Percentiles rank a stretch among this genome's conserved stretches.
Conservation (phyloP, 2,888 invertebrate genomes). For the Tricholauxania praeusta region DNA sequence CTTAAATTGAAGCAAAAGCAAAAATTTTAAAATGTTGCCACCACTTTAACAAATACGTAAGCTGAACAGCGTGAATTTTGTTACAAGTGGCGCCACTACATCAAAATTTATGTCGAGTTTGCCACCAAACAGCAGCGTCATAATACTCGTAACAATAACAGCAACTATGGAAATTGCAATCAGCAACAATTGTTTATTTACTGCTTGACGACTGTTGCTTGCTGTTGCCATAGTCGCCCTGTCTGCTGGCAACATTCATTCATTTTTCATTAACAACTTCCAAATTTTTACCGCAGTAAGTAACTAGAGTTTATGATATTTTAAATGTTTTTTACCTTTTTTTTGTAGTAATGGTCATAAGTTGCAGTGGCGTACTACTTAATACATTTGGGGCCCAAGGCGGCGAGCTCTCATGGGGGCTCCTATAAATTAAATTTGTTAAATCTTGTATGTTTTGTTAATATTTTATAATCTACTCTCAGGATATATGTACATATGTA, state of each 20-base stretch:
- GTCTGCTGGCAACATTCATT: background rate
- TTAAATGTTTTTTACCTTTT: too few relatives aligned
- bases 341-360: too few relatives aligned
- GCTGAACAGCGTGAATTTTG: background rate
- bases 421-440: too few relatives aligned
- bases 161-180: background rate
- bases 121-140: slow-evolving; percentile 3
- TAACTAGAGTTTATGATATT: too few relatives aligned
- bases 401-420: too few relatives aligned
- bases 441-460: too few relatives aligned
- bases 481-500: too few relatives aligned
- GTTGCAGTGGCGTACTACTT: too few relatives aligned
- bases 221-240: background rate
- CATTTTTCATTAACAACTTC: background rate
- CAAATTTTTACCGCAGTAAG: background rate
- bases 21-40: background rate
- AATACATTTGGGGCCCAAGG: too few relatives aligned
- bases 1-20: background rate
- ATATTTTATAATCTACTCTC: too few relatives aligned
- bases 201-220: too few relatives aligned
- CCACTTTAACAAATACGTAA: background rate
- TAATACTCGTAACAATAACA: background rate
- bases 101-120: background rate
- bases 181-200: slow-evolving; percentile 7
- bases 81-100: background rate